Base-by-base conservation (phyloP, 2,888 invertebrate species). In the Drosophila prolongata region DNA sequence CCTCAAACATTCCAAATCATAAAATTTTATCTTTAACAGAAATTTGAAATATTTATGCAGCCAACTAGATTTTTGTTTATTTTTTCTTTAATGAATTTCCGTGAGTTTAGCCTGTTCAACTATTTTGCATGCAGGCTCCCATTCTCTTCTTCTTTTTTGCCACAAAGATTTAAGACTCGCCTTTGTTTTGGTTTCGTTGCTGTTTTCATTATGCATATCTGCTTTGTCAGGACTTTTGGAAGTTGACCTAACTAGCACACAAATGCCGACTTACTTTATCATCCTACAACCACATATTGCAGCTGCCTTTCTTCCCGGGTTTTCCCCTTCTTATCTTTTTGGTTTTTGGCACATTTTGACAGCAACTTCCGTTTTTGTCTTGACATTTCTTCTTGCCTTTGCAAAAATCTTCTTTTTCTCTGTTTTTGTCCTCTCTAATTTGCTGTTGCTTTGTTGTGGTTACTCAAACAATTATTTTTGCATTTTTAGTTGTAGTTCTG, bases 391-490 rank as follows among this genome's bases (percentile, higher is more conserved):
- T 43, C 66, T 43, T 10, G 16, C 16, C 14, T n/a, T 50, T 34
- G 42, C 24, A 34, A 37, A 50, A 50, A 40, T 16, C 14, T 60
- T 43, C 30, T 19, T 34, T 40, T 47, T 46, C n/a, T 1, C 30
- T 16, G 27, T 8, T 47, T 46, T 53, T 42, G 37, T 47, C 59
- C 43, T 66, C 60, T 72, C 43, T 70, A 79, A 79, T 81, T 79
- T 81, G 49, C 46, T 50, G 38, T 59, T 43, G 19, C 73, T 81
- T 75, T 81, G 79, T 66, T 79, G 81, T 73, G 79, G 79, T 70
- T 73, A 49, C 67, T 70, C 55, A 65, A 81, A 65, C 79, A 78
- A 79, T 81, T 79, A 78, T 81, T 81, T 75, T 60, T 70, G 67
- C 81, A 79, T 81, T 79, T 54, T 54, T 57, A 13, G 27, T 8